Conservation (phyloP, 2,888 invertebrate species). For the Phoronis australis region DNA sequence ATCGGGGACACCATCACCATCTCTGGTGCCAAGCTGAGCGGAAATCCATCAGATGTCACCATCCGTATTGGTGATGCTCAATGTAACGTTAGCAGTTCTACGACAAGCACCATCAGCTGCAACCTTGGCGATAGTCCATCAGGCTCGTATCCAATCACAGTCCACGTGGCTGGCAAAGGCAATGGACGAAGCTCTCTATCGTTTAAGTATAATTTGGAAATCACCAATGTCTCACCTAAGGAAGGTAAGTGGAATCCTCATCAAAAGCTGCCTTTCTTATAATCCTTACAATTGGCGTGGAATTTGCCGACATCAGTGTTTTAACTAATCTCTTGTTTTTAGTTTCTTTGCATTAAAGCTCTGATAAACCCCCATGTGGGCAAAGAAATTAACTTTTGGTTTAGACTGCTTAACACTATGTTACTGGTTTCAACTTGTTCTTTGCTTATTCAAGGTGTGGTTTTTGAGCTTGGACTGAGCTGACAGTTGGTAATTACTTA, state of each 20-base stretch:
- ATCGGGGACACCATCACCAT: conserved; percentile 21
- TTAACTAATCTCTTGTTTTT: too few relatives aligned
- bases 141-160: background rate
- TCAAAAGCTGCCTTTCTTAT: too few relatives aligned
- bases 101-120: background rate
- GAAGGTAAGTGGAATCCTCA: background rate
- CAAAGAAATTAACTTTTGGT: too few relatives aligned
- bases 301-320: too few relatives aligned
- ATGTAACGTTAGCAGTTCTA: background rate
- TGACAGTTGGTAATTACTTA: too few relatives aligned
- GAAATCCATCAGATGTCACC: conserved; percentile 7
- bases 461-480: too few relatives aligned
- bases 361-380: too few relatives aligned
- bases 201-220: background rate
- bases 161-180: background rate
- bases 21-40: conserved; percentile 19
- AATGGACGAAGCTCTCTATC: background rate
- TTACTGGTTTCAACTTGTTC: too few relatives aligned
- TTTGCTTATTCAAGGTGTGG: too few relatives aligned
- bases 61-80: background rate
- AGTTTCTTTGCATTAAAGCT: too few relatives aligned
- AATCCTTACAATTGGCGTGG: too few relatives aligned
- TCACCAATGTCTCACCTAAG: background rate
- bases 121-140: background rate
- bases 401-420: too few relatives aligned